Evolutionary conservation across 2,113 vertebrate genomes (phyloP), one percentile per base, ranked within the genome.

Genomic region (Asarcornis scutulata): DNA sequence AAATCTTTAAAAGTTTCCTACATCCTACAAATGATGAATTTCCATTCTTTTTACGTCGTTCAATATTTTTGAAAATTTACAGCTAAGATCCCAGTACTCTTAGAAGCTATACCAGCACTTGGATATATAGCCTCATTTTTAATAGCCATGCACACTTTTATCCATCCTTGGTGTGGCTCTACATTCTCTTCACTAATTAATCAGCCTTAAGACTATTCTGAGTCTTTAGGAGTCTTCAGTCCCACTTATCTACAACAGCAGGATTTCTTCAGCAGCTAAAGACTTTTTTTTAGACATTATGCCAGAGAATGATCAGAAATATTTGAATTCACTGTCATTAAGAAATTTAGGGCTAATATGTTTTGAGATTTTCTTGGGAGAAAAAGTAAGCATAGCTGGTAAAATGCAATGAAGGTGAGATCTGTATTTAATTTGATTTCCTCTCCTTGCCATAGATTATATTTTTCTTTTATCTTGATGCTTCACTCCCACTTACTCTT

Each of bases 401-500:
- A 69, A 86, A 83, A 64, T 27, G 31, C 40, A 80, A 31, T 9
- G 42, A 26, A 68, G 79, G 4, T 20, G 9, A 91, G 64, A 58
- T 64, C 42, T 31, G 16, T 48, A 66, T 83, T 88, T 83, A 1
- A n/a, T 76, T 76, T 69, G 4, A 34, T 64, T 85, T 93, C 27
- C 34, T 73, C 21, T 90, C 27, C 23, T 74, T n/a, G 90, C n/a
- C 79, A 67, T 18, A 40, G 53, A 60, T 72, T 63, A 46, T 34
- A 50, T 74, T 86, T 91, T 73, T 32, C 48, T 83, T 66, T 82
- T 69, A 59, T 69, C 56, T 79, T 74, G 36, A 44, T 88, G 79
- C 44, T 79, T 89, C 22, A 56, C 85, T 89, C 78, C 78, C 38
- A 79, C 75, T 74, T 68, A 4, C 79, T 87, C 82, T 32, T 78